A percentile compares a stretch with the other conserved stretches of the same genome.
These are phyloP conservation scores for Drosophila truncata DNA, from an alignment of 1,140 invertebrate genomes.

Conservation along the genomic window DNA sequence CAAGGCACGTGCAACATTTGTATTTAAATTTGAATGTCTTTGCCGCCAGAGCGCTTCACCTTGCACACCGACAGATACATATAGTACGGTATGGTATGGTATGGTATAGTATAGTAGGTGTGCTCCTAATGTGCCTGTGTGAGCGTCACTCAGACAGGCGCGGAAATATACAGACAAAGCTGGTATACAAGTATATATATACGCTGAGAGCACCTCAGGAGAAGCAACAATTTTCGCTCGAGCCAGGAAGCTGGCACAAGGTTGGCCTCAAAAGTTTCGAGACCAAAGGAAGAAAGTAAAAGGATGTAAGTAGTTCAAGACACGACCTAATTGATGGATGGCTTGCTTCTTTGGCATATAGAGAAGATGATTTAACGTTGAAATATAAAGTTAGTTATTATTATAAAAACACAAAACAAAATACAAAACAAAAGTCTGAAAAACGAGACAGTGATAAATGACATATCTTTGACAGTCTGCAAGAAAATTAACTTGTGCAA, in stretches of 20 bases:
- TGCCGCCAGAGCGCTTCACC: slow-evolving; percentile 43
- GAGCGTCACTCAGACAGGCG: slow-evolving; percentile 12
- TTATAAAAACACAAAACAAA: neutral
- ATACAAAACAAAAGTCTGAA: neutral
- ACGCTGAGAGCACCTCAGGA: slow-evolving; percentile 6
- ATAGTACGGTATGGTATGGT: neutral
- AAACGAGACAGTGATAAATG: neutral
- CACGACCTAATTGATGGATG: slow-evolving; percentile 7
- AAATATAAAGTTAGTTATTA: neutral
- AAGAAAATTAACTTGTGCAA: slow-evolving; percentile 5
- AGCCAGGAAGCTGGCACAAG: slow-evolving; percentile 32
- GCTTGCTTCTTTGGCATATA: neutral
- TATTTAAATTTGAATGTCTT: slow-evolving; percentile 82
- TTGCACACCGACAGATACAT: slow-evolving; percentile 26
- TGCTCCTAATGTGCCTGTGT: neutral
- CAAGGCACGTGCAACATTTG: slow-evolving; percentile 77
- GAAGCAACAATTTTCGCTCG: slow-evolving; percentile 61
- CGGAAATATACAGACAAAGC: slow-evolving; percentile 1
- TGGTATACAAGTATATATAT: no score
- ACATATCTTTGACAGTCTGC: slow-evolving; percentile 6
- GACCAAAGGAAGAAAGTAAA: neutral
- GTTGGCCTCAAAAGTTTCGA: slow-evolving; percentile 55
- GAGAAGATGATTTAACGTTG: neutral
- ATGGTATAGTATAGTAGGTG: neutral
- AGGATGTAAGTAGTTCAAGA: slow-evolving; percentile 7